phyloP scores from a whole-genome alignment of 1,140 invertebrate genomes.

The Drosophila cardini region DNA sequence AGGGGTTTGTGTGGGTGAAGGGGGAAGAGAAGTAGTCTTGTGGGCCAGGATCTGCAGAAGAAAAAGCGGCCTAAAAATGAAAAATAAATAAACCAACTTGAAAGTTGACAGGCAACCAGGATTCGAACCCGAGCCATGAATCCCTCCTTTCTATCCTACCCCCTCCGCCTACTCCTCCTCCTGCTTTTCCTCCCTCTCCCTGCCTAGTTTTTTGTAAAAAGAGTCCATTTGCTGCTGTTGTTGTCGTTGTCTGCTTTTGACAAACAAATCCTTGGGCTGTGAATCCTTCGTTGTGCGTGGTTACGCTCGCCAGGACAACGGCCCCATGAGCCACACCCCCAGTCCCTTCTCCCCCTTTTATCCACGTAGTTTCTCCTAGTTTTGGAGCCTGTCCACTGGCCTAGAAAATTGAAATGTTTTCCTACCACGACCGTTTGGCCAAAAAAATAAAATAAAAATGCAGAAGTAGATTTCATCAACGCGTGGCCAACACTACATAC shows the following conservation, averaged over 20 bases:
- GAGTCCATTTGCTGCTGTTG: constrained; percentile 45
- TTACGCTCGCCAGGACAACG: constrained; percentile 78
- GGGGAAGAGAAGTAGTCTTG: too few species aligned
- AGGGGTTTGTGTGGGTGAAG: too few species aligned
- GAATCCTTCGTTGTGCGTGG: constrained; percentile 74
- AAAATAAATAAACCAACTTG: constrained; percentile 71
- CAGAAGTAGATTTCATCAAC: constrained; percentile 51
- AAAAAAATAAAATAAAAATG: constrained; percentile 41
- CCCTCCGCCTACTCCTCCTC: background rate
- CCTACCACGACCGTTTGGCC: constrained; percentile 43
- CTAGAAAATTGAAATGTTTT: constrained; percentile 82
- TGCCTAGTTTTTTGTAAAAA: constrained; percentile 11
- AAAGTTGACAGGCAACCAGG: constrained; percentile 60
- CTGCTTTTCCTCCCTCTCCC: background rate
- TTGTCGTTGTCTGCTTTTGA: constrained; percentile 72
- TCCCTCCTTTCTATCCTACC: background rate
- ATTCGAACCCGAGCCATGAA: constrained; percentile 30
- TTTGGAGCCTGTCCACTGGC: constrained; percentile 67
- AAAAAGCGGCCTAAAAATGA: constrained; percentile 41
- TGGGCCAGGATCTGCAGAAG: background rate
- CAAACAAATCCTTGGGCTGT: constrained; percentile 77
- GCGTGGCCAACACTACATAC: constrained; percentile 48
- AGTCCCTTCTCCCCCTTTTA: background rate
- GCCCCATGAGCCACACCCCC: constrained; percentile 33
- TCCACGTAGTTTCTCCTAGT: constrained; percentile 48